Percentiles rank a stretch among this genome's conserved stretches.
Conservation (phyloP, 37 sponge, comb jelly and placozoan genomes). For the Amphimedon queenslandica region DNA sequence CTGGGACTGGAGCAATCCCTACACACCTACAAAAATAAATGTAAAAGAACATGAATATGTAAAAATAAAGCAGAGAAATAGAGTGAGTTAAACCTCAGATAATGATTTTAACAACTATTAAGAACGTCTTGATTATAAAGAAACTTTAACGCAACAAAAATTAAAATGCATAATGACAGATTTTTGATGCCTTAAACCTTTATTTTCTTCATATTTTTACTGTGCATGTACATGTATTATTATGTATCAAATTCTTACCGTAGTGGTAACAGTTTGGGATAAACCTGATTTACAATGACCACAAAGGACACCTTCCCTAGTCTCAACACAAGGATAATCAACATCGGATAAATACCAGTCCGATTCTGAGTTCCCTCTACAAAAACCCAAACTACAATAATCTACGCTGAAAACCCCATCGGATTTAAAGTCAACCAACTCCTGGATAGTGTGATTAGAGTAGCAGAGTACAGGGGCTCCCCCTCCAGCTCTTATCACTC, state of each 20-base stretch:
- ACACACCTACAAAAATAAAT: too few relatives aligned
- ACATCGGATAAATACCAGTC: slow-evolving; percentile 45
- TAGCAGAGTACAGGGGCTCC: slow-evolving; percentile 62
- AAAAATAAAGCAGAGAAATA: slow-evolving; percentile 27
- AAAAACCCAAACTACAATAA: slow-evolving; percentile 53
- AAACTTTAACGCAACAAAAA: background rate
- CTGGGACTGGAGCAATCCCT: too few relatives aligned
- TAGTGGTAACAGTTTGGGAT: slow-evolving; percentile 62
- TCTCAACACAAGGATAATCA: slow-evolving; percentile 52
- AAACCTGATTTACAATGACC: slow-evolving; percentile 72
- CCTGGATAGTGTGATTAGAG: slow-evolving; percentile 7
- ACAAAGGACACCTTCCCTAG: slow-evolving; percentile 68
- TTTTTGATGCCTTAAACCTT: too few relatives aligned
- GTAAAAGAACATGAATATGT: slow-evolving; percentile 1
- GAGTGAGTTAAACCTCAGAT: slow-evolving; percentile 5
- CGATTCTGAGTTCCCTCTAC: slow-evolving; percentile 15
- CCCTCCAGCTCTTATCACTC: slow-evolving; percentile 51
- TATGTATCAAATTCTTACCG: slow-evolving; percentile 55
- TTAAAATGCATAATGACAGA: too few relatives aligned
- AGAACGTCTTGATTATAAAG: slow-evolving; percentile 37
- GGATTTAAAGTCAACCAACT: slow-evolving; percentile 20
- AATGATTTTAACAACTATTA: slow-evolving; percentile 34
- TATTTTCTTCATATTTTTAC: too few relatives aligned
- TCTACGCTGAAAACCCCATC: slow-evolving; percentile 33
- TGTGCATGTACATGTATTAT: too few relatives aligned